These are phyloP conservation scores for Sebastes taczanowskii DNA, from an alignment of 2,797 vertebrate species.

Conservation along the genomic window DNA sequence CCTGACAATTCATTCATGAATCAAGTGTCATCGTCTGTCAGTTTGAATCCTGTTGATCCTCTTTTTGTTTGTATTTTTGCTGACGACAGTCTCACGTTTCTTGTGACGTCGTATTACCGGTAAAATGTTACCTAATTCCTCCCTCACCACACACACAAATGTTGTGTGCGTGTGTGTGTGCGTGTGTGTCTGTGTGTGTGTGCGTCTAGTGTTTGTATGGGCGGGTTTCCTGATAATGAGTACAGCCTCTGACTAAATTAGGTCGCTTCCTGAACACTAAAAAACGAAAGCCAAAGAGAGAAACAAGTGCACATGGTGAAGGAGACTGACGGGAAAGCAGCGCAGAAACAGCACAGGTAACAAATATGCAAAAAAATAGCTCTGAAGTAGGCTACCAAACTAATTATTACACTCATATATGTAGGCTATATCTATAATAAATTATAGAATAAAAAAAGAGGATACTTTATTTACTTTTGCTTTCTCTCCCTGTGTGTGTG, in stretches of 20 bases:
- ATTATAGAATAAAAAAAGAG: not conserved
- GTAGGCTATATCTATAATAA: not conserved
- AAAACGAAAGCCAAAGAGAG: conserved; percentile 58
- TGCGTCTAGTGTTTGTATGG: not conserved
- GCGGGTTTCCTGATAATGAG: conserved; percentile 1
- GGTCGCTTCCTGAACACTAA: conserved; percentile 35
- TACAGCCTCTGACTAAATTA: conserved; percentile 9
- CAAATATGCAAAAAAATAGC: not conserved
- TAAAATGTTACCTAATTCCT: not conserved
- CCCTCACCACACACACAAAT: not conserved
- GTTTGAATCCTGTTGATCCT: too few species aligned
- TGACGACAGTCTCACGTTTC: not conserved
- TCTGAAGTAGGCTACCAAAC: too few species aligned
- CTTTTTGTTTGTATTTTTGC: not conserved
- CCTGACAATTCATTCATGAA: too few species aligned
- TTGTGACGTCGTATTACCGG: not conserved
- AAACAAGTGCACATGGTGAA: conserved; percentile 52
- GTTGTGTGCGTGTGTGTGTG: not conserved
- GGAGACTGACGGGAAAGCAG: not conserved
- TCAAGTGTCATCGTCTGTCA: too few species aligned
- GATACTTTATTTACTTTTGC: not conserved
- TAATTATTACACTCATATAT: not conserved
- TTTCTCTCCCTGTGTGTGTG: too few species aligned
- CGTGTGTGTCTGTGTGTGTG: not conserved
- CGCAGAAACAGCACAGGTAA: conserved; percentile 36